Base-by-base conservation (phyloP, 2,797 vertebrate species). In the Microhierax caerulescens region DNA sequence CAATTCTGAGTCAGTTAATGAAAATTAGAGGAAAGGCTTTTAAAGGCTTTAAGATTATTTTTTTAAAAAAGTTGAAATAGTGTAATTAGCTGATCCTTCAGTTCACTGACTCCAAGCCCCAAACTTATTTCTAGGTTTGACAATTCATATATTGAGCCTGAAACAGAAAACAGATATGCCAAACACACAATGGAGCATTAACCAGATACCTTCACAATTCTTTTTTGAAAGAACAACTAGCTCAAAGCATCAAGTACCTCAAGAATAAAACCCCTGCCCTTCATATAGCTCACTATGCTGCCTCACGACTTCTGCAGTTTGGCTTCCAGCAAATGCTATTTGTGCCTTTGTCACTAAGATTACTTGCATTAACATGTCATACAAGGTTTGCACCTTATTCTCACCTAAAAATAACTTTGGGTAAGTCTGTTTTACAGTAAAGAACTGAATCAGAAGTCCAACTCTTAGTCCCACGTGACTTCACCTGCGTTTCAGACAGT, bases 11-110 rank as follows among this genome's bases (percentile, higher is more conserved):
- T 6, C 67, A 94, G 43, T 3, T 91, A 30, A 77, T 92, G 32
- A 93, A 93, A 95, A 82, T 65, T 92, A 92, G 30, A 81, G 21
- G 23, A 72, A 72, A 92, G 10, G 10, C 34, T 93, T 88, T 90
- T 54, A 79, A 84, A 84, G 36, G n/a, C 56, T 75, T 70, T 23
- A 27, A 85, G 87, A 56, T 77, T 47, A 5, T 2, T 12, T 53
- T 68, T 30, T 64, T 45, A 3, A 7, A 27, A 27, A 60, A 47
- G 37, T 75, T 93, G 54, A 93, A 91, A 65, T 59, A 87, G 63
- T 21, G 3, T 64, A 82, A 73, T 85, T 79, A 90, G 48, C 32
- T 73, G 28, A 88, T 96, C 48, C 77, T 77, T 87, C 32, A 36
- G n/a, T 85, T 83, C 10, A 57, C 37, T 65, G 59, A 13, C 67